Evolutionary conservation across 2,888 invertebrate species (phyloP).

Genomic region (Acleris laterana): DNA sequence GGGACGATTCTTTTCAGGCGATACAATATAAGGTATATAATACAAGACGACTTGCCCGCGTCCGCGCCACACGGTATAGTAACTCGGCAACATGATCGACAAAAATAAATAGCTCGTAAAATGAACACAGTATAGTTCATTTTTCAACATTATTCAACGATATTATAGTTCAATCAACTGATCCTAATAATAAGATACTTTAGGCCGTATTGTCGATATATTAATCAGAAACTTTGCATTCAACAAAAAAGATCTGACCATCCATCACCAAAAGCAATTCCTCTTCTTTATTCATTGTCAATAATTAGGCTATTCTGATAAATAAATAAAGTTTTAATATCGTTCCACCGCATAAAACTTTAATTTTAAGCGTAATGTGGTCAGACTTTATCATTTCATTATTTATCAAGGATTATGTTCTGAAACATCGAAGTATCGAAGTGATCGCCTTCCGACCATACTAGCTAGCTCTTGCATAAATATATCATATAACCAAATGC

Average conservation of each 20-base stretch:
- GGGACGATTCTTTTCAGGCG: conserved; percentile 25
- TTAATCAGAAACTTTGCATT: too few species aligned
- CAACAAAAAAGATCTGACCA: too few species aligned
- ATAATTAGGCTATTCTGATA: too few species aligned
- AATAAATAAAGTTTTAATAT: too few species aligned
- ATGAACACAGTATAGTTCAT: neutral
- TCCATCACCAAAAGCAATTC: too few species aligned
- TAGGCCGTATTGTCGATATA: too few species aligned
- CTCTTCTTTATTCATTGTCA: too few species aligned
- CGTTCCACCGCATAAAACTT: too few species aligned
- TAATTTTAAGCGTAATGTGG: too few species aligned
- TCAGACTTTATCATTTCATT: too few species aligned
- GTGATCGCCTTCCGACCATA: conserved; percentile 10
- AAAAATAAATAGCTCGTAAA: conserved; percentile 18
- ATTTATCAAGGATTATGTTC: neutral
- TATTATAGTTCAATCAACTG: neutral
- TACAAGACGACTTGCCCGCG: conserved; percentile 10
- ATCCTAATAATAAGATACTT: too few species aligned
- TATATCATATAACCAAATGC: conserved; percentile 26
- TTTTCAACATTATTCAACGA: neutral
- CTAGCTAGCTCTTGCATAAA: conserved; percentile 23
- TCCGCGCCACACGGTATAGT: conserved; percentile 8
- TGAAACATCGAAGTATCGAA: neutral
- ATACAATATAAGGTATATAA: conserved; percentile 25
- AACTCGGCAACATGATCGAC: conserved; percentile 24